Base-by-base conservation (phyloP, 2,888 invertebrate genomes). In the Tineola bisselliella region DNA sequence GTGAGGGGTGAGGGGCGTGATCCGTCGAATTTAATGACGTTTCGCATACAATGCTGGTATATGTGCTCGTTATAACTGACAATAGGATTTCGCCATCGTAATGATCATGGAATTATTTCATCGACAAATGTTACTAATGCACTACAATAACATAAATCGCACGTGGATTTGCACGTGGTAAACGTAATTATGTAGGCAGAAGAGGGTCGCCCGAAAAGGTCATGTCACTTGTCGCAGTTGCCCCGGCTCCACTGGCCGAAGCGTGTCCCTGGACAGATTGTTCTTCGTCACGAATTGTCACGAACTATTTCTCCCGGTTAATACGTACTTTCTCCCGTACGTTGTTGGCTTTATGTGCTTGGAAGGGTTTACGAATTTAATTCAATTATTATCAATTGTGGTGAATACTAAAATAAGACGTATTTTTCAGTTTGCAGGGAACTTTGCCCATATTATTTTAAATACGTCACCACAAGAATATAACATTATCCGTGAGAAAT, bases 21-120 rank as follows among this genome's bases (percentile, higher is more conserved):
- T 54, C 54, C 54, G 54, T 54, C 25, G 19, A 25, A 25, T 54
- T 54, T 54, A 54, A 54, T 54, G 54, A 25, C 54, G 54, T 25
- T 15, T 25, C 54, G 54, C 54, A 4, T 25, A 54, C 54, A 54
- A 54, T 54, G 12, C 18, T n/a, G n/a, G n/a, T n/a, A 6, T 12
- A 19, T 8, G 12, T 25, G 15, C 54, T 25, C 54, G 54, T 54
- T 54, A 54, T 17, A 48, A 10, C 54, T 15, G 25, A 54, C 54
- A 54, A 54, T 54, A 25, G 54, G 25, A 54, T 54, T 54, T 2
- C 17, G 54, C 11, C 54, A 25, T 19, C 2, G 10, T 43, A 43
- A 43, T 43, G 43, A 43, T 13, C 43, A 43, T 12, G 5, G 13
- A 43, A 43, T 43, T n/a, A 43, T 43, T n/a, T 43, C 43, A 43